Evolutionary conservation across 2,113 vertebrate genomes (phyloP).

Genomic region (Dunckerocampus dactyliophorus): DNA sequence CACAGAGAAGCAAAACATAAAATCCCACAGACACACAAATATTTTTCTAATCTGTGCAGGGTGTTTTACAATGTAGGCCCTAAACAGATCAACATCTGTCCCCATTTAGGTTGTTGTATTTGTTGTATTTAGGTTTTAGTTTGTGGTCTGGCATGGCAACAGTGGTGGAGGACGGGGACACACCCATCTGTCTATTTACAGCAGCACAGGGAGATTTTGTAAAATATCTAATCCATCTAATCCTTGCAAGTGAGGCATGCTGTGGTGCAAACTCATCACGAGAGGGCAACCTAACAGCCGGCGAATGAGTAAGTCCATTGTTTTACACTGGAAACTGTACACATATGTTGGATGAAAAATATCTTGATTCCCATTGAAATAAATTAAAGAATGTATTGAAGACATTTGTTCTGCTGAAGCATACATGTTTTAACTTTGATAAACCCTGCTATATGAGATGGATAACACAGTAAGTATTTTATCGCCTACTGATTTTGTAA

Average conservation of each 20-base stretch:
- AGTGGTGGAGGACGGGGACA: conserved; percentile 20
- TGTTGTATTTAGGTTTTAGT: not conserved
- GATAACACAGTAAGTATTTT: too few relatives aligned
- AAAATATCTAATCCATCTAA: conserved; percentile 71
- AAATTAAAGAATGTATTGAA: too few relatives aligned
- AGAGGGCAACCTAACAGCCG: conserved; percentile 27
- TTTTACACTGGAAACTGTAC: too few relatives aligned
- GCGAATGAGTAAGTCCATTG: not conserved
- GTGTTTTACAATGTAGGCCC: conserved; percentile 5
- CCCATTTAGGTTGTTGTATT: conserved; percentile 1
- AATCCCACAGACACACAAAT: not conserved
- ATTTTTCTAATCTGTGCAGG: not conserved
- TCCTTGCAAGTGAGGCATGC: conserved; percentile 39
- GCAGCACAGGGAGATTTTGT: conserved; percentile 49
- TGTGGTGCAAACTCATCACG: conserved; percentile 21
- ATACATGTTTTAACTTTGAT: too few relatives aligned
- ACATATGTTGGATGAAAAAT: too few relatives aligned
- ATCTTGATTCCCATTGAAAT: too few relatives aligned
- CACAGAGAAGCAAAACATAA: not conserved
- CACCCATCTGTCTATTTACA: conserved; percentile 69
- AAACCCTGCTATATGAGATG: too few relatives aligned
- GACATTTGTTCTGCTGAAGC: too few relatives aligned
- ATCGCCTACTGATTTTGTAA: too few relatives aligned
- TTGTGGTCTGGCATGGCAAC: conserved; percentile 7
- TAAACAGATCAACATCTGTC: conserved; percentile 17